Evolutionary conservation across 1,140 invertebrate genomes (phyloP).

Genomic region (Pachypeltis micranthus): DNA sequence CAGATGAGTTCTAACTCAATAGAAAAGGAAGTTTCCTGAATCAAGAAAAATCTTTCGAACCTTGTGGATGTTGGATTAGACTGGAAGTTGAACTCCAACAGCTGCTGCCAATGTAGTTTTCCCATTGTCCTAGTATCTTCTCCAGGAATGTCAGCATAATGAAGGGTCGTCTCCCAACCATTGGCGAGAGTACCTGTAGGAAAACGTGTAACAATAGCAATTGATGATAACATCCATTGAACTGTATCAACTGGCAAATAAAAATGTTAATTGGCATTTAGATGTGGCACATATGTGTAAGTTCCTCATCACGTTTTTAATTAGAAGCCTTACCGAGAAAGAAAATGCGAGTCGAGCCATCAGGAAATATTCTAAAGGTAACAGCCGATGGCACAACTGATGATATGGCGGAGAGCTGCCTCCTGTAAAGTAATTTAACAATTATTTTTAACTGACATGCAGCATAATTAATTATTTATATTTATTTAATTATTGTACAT

Average conservation of each 20-base stretch:
- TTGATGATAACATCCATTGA: too few species aligned
- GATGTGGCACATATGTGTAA: too few species aligned
- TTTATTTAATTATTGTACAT: too few species aligned
- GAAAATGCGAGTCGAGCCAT: slow-evolving; percentile 71
- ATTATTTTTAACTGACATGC: too few species aligned
- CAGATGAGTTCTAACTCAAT: too few species aligned
- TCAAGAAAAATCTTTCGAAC: not conserved
- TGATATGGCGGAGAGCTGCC: slow-evolving; percentile 60
- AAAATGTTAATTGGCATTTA: too few species aligned
- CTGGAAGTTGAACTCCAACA: slow-evolving; percentile 20
- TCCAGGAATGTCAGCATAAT: slow-evolving; percentile 67
- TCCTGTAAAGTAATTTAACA: slow-evolving; percentile 27
- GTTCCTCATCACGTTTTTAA: too few species aligned
- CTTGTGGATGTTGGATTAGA: not conserved
- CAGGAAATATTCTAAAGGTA: slow-evolving; percentile 60
- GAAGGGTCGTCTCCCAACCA: slow-evolving; percentile 74
- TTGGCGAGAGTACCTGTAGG: slow-evolving; percentile 57
- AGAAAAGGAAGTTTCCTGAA: not conserved
- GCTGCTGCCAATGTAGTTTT: slow-evolving; percentile 20
- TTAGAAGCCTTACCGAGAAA: slow-evolving; percentile 48
- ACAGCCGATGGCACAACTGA: slow-evolving; percentile 61
- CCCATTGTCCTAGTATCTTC: slow-evolving; percentile 34
- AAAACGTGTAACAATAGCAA: too few species aligned
- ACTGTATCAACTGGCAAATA: too few species aligned
- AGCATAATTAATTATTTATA: too few species aligned